A percentile compares a stretch with the other conserved stretches of the same genome.
phyloP scores from a whole-genome alignment of 2,797 vertebrate genomes.

The Falco biarmicus region DNA sequence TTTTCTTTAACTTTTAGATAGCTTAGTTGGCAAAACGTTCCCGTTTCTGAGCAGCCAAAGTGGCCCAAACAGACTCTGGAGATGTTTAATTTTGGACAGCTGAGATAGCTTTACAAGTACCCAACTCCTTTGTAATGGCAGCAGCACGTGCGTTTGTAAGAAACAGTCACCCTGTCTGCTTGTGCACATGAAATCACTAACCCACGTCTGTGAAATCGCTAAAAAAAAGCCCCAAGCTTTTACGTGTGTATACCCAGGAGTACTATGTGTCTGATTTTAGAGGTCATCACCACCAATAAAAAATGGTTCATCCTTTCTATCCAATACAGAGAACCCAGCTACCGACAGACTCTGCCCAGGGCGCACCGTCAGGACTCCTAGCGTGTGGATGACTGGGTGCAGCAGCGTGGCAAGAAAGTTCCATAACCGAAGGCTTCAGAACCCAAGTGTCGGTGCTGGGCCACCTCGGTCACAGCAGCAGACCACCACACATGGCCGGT shows the following conservation, averaged over 20 bases:
- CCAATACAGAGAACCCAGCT: not conserved
- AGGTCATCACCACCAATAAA: not conserved
- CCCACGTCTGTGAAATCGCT: not conserved
- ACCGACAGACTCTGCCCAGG: not conserved
- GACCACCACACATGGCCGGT: not conserved
- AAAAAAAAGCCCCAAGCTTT: not conserved
- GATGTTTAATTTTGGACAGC: not conserved
- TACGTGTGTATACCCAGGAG: too few species aligned
- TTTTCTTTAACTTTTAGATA: not conserved
- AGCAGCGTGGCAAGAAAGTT: not conserved
- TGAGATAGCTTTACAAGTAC: not conserved
- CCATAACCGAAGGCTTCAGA: not conserved
- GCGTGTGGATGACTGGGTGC: not conserved
- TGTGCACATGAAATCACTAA: not conserved
- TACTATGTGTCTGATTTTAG: not conserved
- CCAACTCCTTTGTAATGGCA: not conserved
- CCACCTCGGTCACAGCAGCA: not conserved
- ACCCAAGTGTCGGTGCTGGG: not conserved
- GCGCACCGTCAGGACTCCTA: not conserved
- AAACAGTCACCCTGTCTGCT: not conserved
- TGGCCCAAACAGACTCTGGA: not conserved
- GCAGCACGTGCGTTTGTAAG: not conserved
- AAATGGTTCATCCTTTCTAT: not conserved
- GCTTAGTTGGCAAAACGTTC: not conserved
- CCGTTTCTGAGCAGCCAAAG: not conserved